phyloP scores from a whole-genome alignment of 37 sponge, comb jelly and placozoan species.

The Beroe ovata region DNA sequence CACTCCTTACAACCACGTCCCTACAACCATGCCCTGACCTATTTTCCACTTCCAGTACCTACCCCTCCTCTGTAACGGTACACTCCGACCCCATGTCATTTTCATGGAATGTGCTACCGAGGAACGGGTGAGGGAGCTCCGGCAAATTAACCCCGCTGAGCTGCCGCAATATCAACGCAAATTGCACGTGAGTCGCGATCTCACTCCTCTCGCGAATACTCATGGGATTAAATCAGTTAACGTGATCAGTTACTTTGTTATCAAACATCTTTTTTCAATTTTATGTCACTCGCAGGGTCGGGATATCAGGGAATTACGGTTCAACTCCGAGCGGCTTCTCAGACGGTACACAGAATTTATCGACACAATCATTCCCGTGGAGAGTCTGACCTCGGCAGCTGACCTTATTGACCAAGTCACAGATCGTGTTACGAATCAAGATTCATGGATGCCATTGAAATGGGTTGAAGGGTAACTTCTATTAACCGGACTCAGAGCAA shows the following conservation, averaged over 20 bases:
- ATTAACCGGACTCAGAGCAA: neutral
- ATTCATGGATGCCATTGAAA: slow-evolving; percentile 47
- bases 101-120: slow-evolving; percentile 19
- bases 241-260: too few relatives aligned
- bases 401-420: slow-evolving; percentile 55
- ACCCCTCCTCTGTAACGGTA: slow-evolving; percentile 41
- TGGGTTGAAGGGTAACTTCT: neutral
- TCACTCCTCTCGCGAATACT: too few relatives aligned
- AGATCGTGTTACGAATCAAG: neutral
- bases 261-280: too few relatives aligned
- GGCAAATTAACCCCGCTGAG: neutral
- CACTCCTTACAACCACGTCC: too few relatives aligned
- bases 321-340: slow-evolving; percentile 50
- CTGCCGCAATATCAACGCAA: slow-evolving; percentile 11
- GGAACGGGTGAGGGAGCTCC: slow-evolving; percentile 43
- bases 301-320: slow-evolving; percentile 38
- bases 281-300: slow-evolving; percentile 18
- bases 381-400: slow-evolving; percentile 11
- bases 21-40: too few relatives aligned
- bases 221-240: too few relatives aligned
- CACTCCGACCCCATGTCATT: slow-evolving; percentile 62
- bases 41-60: slow-evolving; percentile 9
- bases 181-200: slow-evolving; percentile 28
- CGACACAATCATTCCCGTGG: slow-evolving; percentile 41
- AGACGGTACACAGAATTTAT: slow-evolving; percentile 55